Evolutionary conservation across 2,888 invertebrate genomes (phyloP).

Genomic region (Empis stercorea): DNA sequence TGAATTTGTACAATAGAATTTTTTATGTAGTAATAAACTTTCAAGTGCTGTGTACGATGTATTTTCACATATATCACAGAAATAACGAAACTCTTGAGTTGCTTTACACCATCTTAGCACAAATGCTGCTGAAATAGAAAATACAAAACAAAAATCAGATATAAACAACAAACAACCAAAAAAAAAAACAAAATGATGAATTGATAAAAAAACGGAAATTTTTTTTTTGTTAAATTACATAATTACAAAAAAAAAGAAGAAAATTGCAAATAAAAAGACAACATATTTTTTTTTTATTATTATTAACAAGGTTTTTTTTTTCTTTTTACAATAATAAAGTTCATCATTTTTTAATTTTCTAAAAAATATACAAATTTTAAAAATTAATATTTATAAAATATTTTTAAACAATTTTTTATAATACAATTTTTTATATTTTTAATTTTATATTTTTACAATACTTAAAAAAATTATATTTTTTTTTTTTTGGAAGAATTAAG

Average conservation of each 20-base stretch:
- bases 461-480: no score
- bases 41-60: not conserved
- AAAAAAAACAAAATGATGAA: no score
- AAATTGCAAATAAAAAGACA: not conserved
- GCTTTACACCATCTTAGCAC: not conserved
- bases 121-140: not conserved
- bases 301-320: not conserved
- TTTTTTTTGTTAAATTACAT: not conserved
- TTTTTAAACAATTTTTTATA: no score
- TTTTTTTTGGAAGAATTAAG: no score
- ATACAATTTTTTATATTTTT: no score
- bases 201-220: not conserved
- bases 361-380: not conserved
- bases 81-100: not conserved
- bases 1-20: not conserved
- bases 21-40: not conserved
- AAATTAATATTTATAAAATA: not conserved
- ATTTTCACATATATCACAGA: conserved; percentile 1
- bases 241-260: no score
- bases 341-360: not conserved
- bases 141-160: not conserved
- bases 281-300: not conserved
- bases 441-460: no score
- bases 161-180: not conserved
- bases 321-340: not conserved